Evolutionary conservation across 1,140 invertebrate genomes (phyloP), one percentile per base, ranked within the genome.

Genomic region (Doryteuthis pealeii): DNA sequence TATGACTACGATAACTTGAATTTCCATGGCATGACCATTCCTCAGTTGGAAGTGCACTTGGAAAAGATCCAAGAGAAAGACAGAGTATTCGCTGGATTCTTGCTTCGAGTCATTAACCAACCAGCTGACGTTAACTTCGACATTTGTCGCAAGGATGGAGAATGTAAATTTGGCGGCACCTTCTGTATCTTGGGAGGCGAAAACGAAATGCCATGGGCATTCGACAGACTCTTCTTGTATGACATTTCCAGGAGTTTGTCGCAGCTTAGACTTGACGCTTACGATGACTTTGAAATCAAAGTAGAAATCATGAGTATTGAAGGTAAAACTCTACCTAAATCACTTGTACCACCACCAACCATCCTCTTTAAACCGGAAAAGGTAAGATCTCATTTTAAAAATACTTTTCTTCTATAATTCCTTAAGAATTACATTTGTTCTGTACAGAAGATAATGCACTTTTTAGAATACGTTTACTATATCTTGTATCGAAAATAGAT

Each of bases 1-100:
- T 77, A 77, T 74, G 73, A 76, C 49, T 75, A 78, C 62, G 77
- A 79, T 30, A 73, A 74, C 65, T 75, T 79, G 31, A 73, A 75
- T 65, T 76, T 76, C 75, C 75, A 79, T 62, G 77, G 77, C n/a
- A 33, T 74, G 67, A 73, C 75, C 33, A 79, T 79, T 58, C 33
- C 75, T 32, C 33, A 79, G 54, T 75, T 79, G 30, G 67, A 76
- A 40, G 66, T 74, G 22, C 18, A 70, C 0, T 67, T 79, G 28
- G 72, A 74, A 28, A 32, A 49, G 66, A 73, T 67, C 8, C 54
- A 66, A 28, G 32, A 35, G 67, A 45, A 78, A 71, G 77, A 76
- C 31, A 70, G 77, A 5, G 62, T 76, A 30, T 78, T 71, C 62
- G 72, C 73, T n/a, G 78, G 71, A 66, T 74, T 75, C 32, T 35